Percentiles rank a stretch among this genome's conserved stretches.
These are phyloP conservation scores for Parauchenoglanis ngamensis DNA, from an alignment of 2,797 vertebrate genomes.

Conservation along the genomic window DNA sequence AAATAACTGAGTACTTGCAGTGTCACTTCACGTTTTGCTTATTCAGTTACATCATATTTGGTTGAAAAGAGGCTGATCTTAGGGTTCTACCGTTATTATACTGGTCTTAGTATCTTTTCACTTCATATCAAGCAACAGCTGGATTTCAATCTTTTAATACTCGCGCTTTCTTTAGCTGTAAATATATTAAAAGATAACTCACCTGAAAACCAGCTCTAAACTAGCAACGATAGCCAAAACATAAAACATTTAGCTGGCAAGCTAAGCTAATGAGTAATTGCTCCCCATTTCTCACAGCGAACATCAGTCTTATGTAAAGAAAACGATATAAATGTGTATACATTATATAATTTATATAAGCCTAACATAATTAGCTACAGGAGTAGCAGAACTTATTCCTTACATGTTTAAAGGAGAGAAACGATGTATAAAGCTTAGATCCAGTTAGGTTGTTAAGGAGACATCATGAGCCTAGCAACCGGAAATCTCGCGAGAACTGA, in stretches of 20 bases:
- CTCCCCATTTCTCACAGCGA: neutral
- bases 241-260: neutral
- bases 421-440: neutral
- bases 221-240: neutral
- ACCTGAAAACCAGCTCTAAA: neutral
- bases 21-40: no score
- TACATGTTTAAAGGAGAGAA: neutral
- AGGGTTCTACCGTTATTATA: neutral
- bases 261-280: neutral
- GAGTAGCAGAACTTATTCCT: neutral
- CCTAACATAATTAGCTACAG: neutral
- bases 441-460: slow-evolving; percentile 38
- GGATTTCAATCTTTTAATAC: neutral
- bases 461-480: slow-evolving; percentile 70
- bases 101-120: neutral
- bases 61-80: no score
- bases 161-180: neutral
- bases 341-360: neutral
- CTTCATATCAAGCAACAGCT: neutral
- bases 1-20: neutral
- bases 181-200: neutral
- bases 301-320: neutral
- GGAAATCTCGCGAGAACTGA: slow-evolving; percentile 26
- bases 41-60: no score
- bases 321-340: neutral